Conservation (phyloP, 2,113 vertebrate species). For the Indicator indicator region DNA sequence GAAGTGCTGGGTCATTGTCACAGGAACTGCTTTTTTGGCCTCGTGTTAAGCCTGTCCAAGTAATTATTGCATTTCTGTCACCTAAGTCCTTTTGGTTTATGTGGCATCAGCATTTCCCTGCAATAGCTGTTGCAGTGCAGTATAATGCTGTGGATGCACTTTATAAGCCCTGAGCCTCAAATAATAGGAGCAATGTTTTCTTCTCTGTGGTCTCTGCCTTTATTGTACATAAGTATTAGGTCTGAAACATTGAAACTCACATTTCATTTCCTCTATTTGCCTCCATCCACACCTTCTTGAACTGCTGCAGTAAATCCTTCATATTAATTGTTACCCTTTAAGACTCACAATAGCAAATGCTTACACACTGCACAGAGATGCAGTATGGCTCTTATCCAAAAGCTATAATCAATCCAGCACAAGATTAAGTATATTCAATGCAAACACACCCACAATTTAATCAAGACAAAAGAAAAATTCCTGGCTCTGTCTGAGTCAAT, state of each 20-base stretch:
- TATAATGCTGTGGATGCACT: conserved; percentile 44
- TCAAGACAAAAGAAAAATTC: conserved; percentile 62
- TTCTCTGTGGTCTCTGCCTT: not conserved
- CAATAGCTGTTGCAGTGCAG: not conserved
- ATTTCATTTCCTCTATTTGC: not conserved
- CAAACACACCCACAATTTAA: conserved; percentile 58
- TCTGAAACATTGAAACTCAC: not conserved
- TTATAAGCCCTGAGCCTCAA: conserved; percentile 7
- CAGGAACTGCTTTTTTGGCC: conserved; percentile 64
- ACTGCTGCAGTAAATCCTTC: conserved; percentile 5
- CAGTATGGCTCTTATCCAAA: not conserved
- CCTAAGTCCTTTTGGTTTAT: conserved; percentile 50
- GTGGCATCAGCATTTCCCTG: conserved; percentile 75
- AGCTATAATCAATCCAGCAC: conserved; percentile 8
- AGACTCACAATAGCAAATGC: not conserved
- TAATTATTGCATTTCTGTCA: conserved; percentile 62
- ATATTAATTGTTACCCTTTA: conserved; percentile 24
- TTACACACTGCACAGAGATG: not conserved
- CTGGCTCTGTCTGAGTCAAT: conserved; percentile 18
- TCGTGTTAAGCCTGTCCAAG: conserved; percentile 70
- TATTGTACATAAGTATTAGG: not conserved
- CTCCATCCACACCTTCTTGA: conserved; percentile 31
- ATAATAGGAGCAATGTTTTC: not conserved
- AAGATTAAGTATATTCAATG: conserved; percentile 46
- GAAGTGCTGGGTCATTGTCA: not conserved